Conservation (phyloP, 2,113 vertebrate species). For the Poeciliopsis retropinna region DNA sequence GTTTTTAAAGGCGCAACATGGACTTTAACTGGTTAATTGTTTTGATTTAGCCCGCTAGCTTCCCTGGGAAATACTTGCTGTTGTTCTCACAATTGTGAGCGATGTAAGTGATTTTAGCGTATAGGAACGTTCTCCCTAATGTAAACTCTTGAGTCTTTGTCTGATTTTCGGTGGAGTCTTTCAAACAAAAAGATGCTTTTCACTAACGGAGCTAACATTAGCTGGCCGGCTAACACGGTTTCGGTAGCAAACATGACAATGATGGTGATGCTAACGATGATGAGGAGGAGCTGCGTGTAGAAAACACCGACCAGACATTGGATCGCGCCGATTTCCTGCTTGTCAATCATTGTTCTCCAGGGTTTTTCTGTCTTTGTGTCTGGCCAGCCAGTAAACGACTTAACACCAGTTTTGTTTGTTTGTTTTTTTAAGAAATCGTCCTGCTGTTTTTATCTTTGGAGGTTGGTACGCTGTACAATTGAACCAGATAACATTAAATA, state of each 20-base stretch:
- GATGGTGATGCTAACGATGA: constrained; percentile 8
- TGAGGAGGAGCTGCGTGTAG: constrained; percentile 38
- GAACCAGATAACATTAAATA: neutral
- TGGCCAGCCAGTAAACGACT: constrained; percentile 5
- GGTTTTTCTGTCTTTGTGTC: constrained; percentile 23
- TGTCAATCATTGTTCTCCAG: constrained; percentile 1
- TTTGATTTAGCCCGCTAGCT: constrained; percentile 55
- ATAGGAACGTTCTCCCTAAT: neutral
- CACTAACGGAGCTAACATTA: constrained; percentile 57
- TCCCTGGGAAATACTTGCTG: neutral
- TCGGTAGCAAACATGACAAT: constrained; percentile 64
- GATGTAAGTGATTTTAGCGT: neutral
- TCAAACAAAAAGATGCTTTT: constrained; percentile 41
- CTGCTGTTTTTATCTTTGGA: neutral
- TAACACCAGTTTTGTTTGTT: neutral
- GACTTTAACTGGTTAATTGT: constrained; percentile 71
- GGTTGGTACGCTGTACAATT: constrained; percentile 34
- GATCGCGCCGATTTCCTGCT: constrained; percentile 38
- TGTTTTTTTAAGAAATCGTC: neutral
- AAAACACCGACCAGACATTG: constrained; percentile 24
- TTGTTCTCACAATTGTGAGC: neutral
- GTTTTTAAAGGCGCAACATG: constrained; percentile 33
- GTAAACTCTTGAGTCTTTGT: neutral
- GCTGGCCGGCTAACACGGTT: constrained; percentile 53
- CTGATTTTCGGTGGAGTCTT: neutral